Conservation (phyloP, 2,888 invertebrate genomes). For the Anoncus sp. region DNA sequence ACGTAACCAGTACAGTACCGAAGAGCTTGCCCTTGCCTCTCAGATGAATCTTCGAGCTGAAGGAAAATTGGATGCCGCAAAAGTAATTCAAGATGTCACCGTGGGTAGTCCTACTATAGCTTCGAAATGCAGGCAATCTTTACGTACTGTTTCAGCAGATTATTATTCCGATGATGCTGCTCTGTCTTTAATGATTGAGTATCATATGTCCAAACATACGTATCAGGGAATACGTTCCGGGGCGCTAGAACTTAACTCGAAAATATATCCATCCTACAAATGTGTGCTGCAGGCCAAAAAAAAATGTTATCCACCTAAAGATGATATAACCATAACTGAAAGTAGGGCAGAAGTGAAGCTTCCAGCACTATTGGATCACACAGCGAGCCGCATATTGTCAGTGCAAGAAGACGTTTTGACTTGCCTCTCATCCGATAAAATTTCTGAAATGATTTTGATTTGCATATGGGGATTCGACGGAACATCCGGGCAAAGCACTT, state of each 20-base stretch:
- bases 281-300: constrained; percentile 1
- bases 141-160: constrained; percentile 29
- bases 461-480: constrained; percentile 11
- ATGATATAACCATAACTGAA: constrained; percentile 4
- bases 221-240: constrained; percentile 10
- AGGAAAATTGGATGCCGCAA: too few species aligned
- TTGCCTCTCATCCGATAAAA: constrained; percentile 2
- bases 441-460: constrained; percentile 6
- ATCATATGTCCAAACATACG: constrained; percentile 17
- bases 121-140: constrained; percentile 31
- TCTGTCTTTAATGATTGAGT: constrained; percentile 16
- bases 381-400: constrained; percentile 13
- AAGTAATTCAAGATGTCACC: too few species aligned
- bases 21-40: constrained; percentile 29
- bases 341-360: background rate
- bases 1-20: constrained; percentile 19
- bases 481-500: background rate
- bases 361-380: constrained; percentile 22
- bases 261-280: constrained; percentile 24
- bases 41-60: too few species aligned
- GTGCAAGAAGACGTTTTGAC: constrained; percentile 14
- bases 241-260: constrained; percentile 26
- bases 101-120: constrained; percentile 8
- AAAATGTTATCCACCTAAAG: constrained; percentile 5
- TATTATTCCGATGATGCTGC: constrained; percentile 44